Percentiles rank a stretch among this genome's conserved stretches.
Evolutionary conservation across 1,140 invertebrate species (phyloP).

Genomic region (Lordiphosa stackelbergi): DNA sequence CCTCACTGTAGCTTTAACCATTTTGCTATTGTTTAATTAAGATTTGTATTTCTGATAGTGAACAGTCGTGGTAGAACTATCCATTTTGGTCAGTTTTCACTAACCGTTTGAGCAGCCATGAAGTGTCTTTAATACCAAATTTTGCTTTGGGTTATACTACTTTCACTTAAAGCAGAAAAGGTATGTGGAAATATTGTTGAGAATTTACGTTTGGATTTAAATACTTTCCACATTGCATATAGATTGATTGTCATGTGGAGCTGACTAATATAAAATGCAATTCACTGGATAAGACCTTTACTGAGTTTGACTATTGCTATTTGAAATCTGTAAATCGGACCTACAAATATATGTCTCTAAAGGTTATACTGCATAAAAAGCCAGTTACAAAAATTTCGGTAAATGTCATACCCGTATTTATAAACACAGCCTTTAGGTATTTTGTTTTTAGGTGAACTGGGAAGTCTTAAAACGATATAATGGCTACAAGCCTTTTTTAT

Average conservation of each 20-base stretch:
- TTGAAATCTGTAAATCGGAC: slow-evolving; percentile 9
- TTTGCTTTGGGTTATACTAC: no score
- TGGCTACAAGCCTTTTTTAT: slow-evolving; percentile 9
- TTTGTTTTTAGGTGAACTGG: not conserved
- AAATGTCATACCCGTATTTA: not conserved
- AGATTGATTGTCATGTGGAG: not conserved
- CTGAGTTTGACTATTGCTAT: slow-evolving; percentile 2
- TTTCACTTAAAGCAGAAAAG: no score
- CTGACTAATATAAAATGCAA: slow-evolving; percentile 6
- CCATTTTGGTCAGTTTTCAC: no score
- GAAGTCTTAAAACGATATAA: not conserved
- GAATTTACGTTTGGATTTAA: no score
- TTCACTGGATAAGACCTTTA: not conserved
- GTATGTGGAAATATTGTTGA: no score
- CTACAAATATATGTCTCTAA: slow-evolving; percentile 8
- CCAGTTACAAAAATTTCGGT: slow-evolving; percentile 4
- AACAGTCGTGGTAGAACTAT: no score
- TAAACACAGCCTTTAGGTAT: not conserved
- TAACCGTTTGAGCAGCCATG: no score
- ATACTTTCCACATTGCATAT: no score
- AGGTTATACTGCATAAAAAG: not conserved
- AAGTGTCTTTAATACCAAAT: no score
- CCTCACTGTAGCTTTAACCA: no score
- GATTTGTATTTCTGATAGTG: no score
- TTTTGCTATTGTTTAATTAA: no score